Evolutionary conservation across 2,888 invertebrate genomes (phyloP).

Genomic region (Apodemia duryi): DNA sequence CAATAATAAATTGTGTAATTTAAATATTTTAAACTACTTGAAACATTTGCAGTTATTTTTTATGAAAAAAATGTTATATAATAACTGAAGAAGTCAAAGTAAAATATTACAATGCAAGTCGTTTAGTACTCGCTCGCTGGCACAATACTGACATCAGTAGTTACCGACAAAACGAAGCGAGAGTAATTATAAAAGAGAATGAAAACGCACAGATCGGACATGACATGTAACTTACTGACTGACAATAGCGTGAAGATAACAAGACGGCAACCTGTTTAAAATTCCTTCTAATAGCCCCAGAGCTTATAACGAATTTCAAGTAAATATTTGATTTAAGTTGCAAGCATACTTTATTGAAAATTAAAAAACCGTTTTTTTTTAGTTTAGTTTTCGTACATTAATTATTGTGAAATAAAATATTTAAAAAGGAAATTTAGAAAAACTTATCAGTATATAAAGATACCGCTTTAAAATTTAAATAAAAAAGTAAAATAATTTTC

Average conservation of each 20-base stretch:
- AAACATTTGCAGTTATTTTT: too few species aligned
- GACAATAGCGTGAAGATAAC: slow-evolving; percentile 64
- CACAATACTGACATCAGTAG: slow-evolving; percentile 30
- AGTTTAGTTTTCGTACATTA: too few species aligned
- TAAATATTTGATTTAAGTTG: background rate
- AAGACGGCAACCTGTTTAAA: slow-evolving; percentile 72
- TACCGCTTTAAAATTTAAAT: too few species aligned
- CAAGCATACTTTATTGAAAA: too few species aligned
- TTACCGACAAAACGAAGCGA: slow-evolving; percentile 41
- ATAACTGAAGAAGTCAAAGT: slow-evolving; percentile 22
- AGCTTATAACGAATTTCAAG: background rate
- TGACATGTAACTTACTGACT: slow-evolving; percentile 50
- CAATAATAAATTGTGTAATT: too few species aligned
- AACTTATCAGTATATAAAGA: too few species aligned
- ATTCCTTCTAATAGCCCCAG: slow-evolving; percentile 44
- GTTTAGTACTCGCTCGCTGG: slow-evolving; percentile 21
- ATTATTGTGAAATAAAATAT: too few species aligned
- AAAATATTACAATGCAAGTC: slow-evolving; percentile 23
- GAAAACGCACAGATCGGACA: slow-evolving; percentile 53
- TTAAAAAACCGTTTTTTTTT: too few species aligned
- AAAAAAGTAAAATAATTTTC: too few species aligned
- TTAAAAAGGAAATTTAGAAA: too few species aligned
- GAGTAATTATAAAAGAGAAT: slow-evolving; percentile 55
- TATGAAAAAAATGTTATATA: background rate
- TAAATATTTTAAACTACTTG: too few species aligned